These are phyloP conservation scores for Sardina pilchardus DNA, from an alignment of 2,113 vertebrate species.

Conservation along the genomic window DNA sequence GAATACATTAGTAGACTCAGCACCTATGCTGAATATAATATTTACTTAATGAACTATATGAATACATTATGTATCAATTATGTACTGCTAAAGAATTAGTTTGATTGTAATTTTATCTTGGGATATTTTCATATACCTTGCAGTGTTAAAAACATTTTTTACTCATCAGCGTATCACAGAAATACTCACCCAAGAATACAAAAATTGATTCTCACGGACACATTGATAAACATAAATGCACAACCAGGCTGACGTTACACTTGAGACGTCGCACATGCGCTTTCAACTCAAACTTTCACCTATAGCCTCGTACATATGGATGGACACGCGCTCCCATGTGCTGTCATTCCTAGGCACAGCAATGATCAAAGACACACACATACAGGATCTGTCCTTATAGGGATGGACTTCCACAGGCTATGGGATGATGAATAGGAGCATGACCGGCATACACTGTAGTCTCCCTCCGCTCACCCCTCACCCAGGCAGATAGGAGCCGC, in stretches of 20 bases:
- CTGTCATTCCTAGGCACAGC: not conserved
- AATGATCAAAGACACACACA: not conserved
- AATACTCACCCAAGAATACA: not conserved
- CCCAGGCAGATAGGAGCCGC: not conserved
- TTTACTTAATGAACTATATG: not conserved
- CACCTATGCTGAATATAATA: not conserved
- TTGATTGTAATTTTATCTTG: too few relatives aligned
- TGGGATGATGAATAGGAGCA: not conserved
- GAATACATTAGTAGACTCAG: not conserved
- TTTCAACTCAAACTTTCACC: not conserved
- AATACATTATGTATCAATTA: not conserved
- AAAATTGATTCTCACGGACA: not conserved
- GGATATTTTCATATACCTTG: too few relatives aligned
- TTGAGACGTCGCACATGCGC: not conserved
- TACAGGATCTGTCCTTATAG: not conserved
- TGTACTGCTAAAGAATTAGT: too few relatives aligned
- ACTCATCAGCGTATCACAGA: not conserved
- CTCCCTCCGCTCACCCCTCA: not conserved
- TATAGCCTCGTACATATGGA: not conserved
- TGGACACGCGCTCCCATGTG: not conserved
- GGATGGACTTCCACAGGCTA: not conserved
- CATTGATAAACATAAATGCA: not conserved
- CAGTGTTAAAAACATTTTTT: not conserved
- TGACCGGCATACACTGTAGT: not conserved
- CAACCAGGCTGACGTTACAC: not conserved